These are phyloP conservation scores for Squalus acanthias DNA, from an alignment of 2,797 vertebrate genomes.

Conservation along the genomic window DNA sequence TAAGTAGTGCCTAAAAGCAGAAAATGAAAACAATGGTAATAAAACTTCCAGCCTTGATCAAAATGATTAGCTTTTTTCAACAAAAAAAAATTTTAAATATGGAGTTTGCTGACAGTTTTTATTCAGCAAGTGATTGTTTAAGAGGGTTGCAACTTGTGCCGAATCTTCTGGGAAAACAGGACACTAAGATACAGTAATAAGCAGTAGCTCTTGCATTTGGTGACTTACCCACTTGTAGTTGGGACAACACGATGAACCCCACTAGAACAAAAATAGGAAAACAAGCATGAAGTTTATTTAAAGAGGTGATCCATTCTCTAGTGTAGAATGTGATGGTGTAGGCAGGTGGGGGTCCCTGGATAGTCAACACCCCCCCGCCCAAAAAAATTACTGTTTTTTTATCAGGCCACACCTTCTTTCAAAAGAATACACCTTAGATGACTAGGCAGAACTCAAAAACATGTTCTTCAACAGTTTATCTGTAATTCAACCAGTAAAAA, in stretches of 20 bases:
- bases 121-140: neutral
- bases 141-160: neutral
- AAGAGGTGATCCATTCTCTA: neutral
- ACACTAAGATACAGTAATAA: neutral
- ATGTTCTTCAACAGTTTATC: neutral
- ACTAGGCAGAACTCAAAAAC: neutral
- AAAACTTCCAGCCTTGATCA: neutral
- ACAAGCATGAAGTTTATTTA: neutral
- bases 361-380: neutral
- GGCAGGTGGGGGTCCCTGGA: neutral
- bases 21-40: neutral
- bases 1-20: neutral
- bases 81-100: neutral
- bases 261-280: neutral
- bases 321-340: neutral
- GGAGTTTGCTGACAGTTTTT: neutral
- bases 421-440: neutral
- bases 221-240: neutral
- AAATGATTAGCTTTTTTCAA: neutral
- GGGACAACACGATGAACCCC: neutral
- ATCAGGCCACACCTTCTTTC: neutral
- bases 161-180: neutral
- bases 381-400: neutral
- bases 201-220: neutral
- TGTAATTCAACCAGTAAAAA: neutral